Evolutionary conservation across 2,888 invertebrate species (phyloP), one percentile per base, ranked within the genome.

Genomic region (Dasypolia templi): DNA sequence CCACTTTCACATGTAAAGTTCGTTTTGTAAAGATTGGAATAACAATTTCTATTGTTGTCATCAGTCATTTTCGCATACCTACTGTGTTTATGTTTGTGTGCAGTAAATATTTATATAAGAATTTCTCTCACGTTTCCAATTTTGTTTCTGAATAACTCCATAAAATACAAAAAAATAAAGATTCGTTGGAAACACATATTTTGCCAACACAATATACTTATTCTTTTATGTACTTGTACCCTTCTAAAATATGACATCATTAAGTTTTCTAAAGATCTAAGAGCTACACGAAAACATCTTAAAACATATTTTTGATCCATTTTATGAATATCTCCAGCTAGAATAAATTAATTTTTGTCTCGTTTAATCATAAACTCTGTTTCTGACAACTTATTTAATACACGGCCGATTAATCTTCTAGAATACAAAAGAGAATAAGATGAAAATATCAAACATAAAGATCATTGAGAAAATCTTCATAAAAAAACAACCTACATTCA

Each of bases 371-470:
- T 67, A 72, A 83, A 79, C 65, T 72, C 73, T 86, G 83, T 73
- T 72, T 74, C 64, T 86, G 86, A 86, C 86, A 86, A 82, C 79
- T 81, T 82, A 72, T 82, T 83, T 77, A 81, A 68, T 75, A 75
- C 56, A 74, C 69, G 71, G 55, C 65, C 62, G 77, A 75, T 83
- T 86, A 78, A 75, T 80, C 82, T 83, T 84, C 56, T 66, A 68
- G 58, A 72, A 71, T 26, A 81, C 65, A 85, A 85, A 77, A 70
- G 67, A 69, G 69, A 72, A 63, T 63, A 58, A 65, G 53, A 77
- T 22, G 74, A 71, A 76, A 83, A 78, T 74, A 78, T 74, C 58
- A 84, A 83, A 75, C 63, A 64, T 55, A 81, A 79, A 68, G 64
- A 71, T 68, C 55, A 59, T 22, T 14, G 66, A 62, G 49, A 44